Evolutionary conservation across 2,113 vertebrate species (phyloP).

Genomic region (Heterochromis multidens): DNA sequence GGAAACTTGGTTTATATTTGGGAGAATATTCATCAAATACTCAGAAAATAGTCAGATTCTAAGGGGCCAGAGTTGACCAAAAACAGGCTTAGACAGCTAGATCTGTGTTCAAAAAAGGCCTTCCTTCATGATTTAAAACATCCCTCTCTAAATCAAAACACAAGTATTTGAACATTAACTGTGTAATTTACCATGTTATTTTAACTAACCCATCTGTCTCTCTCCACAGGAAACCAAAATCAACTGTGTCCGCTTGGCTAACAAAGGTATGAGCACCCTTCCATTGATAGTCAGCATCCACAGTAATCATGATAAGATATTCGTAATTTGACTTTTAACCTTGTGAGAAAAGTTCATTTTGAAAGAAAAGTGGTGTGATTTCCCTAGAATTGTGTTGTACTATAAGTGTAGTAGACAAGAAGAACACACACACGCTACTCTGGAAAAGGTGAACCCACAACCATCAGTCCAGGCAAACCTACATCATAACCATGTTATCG

Average conservation of each 20-base stretch:
- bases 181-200: not conserved
- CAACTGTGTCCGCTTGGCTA: constrained; percentile 94
- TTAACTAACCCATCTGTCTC: constrained; percentile 13
- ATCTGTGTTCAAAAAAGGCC: not conserved
- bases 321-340: not conserved
- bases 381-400: not conserved
- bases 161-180: not conserved
- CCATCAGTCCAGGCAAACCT: not conserved
- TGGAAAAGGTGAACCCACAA: not conserved
- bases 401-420: not conserved
- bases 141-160: not conserved
- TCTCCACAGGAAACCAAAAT: constrained; percentile 93
- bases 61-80: not conserved
- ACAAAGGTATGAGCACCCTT: constrained; percentile 88
- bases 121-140: not conserved
- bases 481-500: constrained; percentile 8
- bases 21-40: too few species aligned
- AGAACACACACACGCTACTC: not conserved
- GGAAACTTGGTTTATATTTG: not conserved
- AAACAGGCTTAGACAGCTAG: not conserved
- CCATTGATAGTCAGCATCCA: constrained; percentile 1
- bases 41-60: not conserved
- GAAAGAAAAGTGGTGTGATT: not conserved
- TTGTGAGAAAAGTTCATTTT: not conserved
- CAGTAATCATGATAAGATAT: not conserved